phyloP scores from a whole-genome alignment of 2,888 invertebrate species.

The Hypselothyrea guttata region DNA sequence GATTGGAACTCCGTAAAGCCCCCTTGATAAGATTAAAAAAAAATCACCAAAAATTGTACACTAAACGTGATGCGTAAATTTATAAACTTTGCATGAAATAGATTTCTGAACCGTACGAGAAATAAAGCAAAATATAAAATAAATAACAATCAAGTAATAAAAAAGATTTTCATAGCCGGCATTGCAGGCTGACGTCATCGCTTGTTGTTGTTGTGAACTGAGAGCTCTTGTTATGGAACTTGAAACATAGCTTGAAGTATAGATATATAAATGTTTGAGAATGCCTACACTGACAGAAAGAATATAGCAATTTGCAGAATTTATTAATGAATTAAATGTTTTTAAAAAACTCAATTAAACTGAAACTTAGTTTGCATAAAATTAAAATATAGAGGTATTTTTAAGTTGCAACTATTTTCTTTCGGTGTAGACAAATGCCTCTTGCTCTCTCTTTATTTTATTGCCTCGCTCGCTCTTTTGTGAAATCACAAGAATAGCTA shows the following conservation, averaged over 20 bases:
- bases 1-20: slow-evolving; percentile 5
- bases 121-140: neutral
- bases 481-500: slow-evolving; percentile 21
- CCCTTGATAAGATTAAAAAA: slow-evolving; percentile 51
- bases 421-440: too few species aligned
- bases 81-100: slow-evolving; percentile 3
- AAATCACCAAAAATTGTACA: slow-evolving; percentile 30
- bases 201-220: slow-evolving; percentile 5
- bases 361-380: neutral
- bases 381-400: neutral
- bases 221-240: slow-evolving; percentile 14
- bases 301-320: neutral
- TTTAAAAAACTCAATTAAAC: too few species aligned
- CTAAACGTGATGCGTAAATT: slow-evolving; percentile 12
- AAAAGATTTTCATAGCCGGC: slow-evolving; percentile 24
- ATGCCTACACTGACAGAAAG: too few species aligned
- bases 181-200: slow-evolving; percentile 40
- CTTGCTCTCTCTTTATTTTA: neutral
- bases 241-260: slow-evolving; percentile 11
- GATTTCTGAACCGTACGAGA: neutral
- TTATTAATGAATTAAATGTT: too few species aligned
- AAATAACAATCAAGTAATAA: slow-evolving; percentile 2
- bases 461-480: neutral
- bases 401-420: neutral
- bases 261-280: neutral